Evolutionary conservation across 2,797 vertebrate genomes (phyloP), one percentile per base, ranked within the genome.

Genomic region (Channa striata): DNA sequence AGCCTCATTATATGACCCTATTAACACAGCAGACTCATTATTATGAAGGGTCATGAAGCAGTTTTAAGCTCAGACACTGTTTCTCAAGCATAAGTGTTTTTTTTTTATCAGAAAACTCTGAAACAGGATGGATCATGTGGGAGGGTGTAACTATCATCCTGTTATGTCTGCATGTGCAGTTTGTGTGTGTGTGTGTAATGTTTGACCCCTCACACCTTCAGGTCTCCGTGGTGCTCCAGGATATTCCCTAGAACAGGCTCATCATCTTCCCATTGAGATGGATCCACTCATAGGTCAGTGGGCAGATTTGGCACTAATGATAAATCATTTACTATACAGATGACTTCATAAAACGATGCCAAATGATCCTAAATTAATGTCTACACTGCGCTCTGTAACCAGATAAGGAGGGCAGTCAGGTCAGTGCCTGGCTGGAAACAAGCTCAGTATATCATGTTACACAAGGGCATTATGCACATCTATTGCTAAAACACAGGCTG

Each of bases 181-280:
- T 2, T 59, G 25, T 37, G 9, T n/a, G 49, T 58, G 14, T 49
- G 16, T 58, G 7, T 74, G 19, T 77, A 13, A 52, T 39, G 23
- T 59, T 42, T 66, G 36, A 72, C 40, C 33, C 20, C 54, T 14
- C 0, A 6, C 47, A 43, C 54, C 17, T n/a, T 16, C 76, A 99
- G 98, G 98, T 48, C 96, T 99, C 60, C 94, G 98, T 63, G 98
- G 98, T 92, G 98, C 98, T 47, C 98, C 98, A 25, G 98, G 98
- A 70, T 99, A 99, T 83, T 99, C 98, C 52, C 88, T 99, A 80
- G 98, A 99, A 87, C 98, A 99, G 93, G 97, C 98, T 72, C 98
- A 99, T 90, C 98, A 99, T 86, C 96, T 99, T 60, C 98, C 98
- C 67, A 99, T 99, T 8, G 98, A 99, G 93, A 99, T 99, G 98